Evolutionary conservation across 92 coral and sea anemone genomes (phyloP), one percentile per base, ranked within the genome.

Genomic region (Parazoanthus atlanticus): DNA sequence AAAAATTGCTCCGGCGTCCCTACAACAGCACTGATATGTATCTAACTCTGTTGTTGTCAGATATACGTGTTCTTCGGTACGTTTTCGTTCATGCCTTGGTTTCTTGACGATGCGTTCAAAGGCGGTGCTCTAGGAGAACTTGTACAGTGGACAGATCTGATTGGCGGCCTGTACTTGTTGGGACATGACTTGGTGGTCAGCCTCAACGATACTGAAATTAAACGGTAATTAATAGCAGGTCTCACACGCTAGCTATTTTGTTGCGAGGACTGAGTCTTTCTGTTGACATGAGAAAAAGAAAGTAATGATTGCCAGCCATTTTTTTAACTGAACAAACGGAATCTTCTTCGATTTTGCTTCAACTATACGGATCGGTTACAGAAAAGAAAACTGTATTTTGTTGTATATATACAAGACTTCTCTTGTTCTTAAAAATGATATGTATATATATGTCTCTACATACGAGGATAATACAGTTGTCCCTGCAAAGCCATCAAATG

Each of bases 91-190:
- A 84, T 84, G 87, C 65, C 64, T 5, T 84, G 78, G 77, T 69
- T 84, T 41, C 29, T 84, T 15, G 87, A 41, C 46, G 47, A 41
- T 21, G 87, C 87, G 54, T 84, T 84, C 65, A 84, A 38, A 9
- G 87, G 87, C 8, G 87, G 87, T 47, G 26, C 87, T 30, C 67
- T 84, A 25, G 87, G 87, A 26, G 87, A 84, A 8, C 67, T 84
- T 8, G 87, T 84, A 12, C 87, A 84, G 23, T 84, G 87, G 87
- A 84, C 87, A 5, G 87, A 84, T 29, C 40, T 84, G 87, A 84
- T 84, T 84, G 78, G 78, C 21, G 47, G 87, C 16, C 41, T 84
- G 64, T 84, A 84, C 13, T 9, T 70, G 30, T 58, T 84, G 66
- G 87, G 87, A 8, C 78, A 84, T 17, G 87, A 84, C 19, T 69